phyloP scores from a whole-genome alignment of 2,888 invertebrate species.

The Lochmaea capreae region DNA sequence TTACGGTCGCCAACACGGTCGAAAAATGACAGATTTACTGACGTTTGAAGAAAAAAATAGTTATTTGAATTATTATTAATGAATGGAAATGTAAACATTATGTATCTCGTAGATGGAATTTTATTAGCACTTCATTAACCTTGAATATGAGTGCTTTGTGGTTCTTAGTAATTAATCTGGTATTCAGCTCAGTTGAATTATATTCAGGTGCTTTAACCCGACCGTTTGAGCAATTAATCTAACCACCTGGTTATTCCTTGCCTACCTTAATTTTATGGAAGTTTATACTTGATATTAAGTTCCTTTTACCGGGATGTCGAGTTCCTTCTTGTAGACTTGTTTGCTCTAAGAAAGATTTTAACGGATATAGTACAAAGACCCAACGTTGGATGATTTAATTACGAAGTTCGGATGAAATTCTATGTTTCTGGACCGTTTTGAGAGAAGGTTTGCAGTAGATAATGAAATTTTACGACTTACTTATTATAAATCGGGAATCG shows the following conservation, averaged over 20 bases:
- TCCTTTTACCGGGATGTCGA: constrained; percentile 19
- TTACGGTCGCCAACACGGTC: too few relatives aligned
- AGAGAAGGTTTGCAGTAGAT: background rate
- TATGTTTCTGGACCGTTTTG: background rate
- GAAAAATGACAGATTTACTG: too few relatives aligned
- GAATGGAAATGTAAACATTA: too few relatives aligned
- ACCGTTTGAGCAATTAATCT: constrained; percentile 13
- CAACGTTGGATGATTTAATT: background rate
- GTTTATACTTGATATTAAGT: constrained; percentile 29
- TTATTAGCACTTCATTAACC: too few relatives aligned
- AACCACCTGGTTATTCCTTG: background rate
- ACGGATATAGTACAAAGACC: constrained; percentile 6
- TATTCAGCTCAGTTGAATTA: too few relatives aligned
- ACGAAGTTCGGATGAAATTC: background rate
- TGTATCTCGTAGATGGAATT: too few relatives aligned
- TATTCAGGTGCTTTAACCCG: background rate
- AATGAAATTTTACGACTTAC: background rate
- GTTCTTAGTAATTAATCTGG: too few relatives aligned
- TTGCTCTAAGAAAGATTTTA: constrained; percentile 17
- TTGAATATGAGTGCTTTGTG: too few relatives aligned
- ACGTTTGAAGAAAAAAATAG: too few relatives aligned
- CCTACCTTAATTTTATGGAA: constrained; percentile 14
- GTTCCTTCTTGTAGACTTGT: constrained; percentile 16
- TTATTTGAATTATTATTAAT: too few relatives aligned
- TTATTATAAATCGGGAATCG: background rate